Evolutionary conservation across 2,888 invertebrate species (phyloP).

Genomic region (Caenorhabditis sp.): DNA sequence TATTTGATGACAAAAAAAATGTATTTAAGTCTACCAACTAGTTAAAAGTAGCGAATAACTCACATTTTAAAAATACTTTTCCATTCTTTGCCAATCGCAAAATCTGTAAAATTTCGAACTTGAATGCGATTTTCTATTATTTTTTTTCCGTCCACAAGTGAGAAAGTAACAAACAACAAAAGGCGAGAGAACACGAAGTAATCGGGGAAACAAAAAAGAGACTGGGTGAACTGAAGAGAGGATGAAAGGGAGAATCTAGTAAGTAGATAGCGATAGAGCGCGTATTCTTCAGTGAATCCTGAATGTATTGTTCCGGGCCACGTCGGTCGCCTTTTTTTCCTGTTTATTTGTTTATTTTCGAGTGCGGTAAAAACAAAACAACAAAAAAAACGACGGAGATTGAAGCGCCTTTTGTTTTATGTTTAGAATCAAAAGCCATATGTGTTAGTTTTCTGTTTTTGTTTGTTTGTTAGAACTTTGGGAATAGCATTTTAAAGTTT

Average conservation of each 20-base stretch:
- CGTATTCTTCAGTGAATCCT: not conserved
- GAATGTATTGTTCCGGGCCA: not conserved
- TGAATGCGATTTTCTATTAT: too few relatives aligned
- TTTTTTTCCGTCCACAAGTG: not conserved
- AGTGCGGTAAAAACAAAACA: not conserved
- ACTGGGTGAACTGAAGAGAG: conserved; percentile 20
- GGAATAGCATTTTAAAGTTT: too few relatives aligned
- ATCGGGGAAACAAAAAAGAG: conserved; percentile 5
- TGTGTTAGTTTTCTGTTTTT: too few relatives aligned
- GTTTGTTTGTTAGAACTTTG: too few relatives aligned
- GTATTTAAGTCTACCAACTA: not conserved
- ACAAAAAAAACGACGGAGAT: too few relatives aligned
- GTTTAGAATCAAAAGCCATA: not conserved
- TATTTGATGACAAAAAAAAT: conserved; percentile 23
- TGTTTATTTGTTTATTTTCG: not conserved
- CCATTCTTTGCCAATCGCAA: too few relatives aligned
- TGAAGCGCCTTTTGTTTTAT: not conserved
- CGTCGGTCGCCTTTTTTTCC: not conserved
- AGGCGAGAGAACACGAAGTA: conserved; percentile 1
- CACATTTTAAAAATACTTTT: not conserved
- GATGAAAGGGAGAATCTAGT: not conserved
- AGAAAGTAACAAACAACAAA: not conserved
- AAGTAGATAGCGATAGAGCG: not conserved
- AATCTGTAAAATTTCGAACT: too few relatives aligned
- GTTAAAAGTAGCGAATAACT: conserved; percentile 8